A percentile compares a stretch with the other conserved stretches of the same genome.
phyloP scores from a whole-genome alignment of 2,888 invertebrate species.

The Rotaria magnacalcarata region DNA sequence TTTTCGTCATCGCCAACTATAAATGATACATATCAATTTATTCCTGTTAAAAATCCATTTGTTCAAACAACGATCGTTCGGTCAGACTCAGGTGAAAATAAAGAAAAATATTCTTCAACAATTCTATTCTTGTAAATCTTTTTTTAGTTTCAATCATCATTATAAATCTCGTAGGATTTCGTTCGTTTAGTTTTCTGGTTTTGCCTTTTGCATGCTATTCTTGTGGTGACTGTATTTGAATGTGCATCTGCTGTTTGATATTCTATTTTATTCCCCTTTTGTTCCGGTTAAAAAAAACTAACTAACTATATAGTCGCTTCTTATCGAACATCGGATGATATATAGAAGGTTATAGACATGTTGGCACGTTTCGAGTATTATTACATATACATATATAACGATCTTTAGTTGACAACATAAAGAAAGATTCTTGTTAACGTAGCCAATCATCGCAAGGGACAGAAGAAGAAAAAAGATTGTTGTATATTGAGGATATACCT shows the following conservation, averaged over 20 bases:
- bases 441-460: neutral
- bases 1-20: neutral
- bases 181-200: too few relatives aligned
- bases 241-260: neutral
- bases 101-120: too few relatives aligned
- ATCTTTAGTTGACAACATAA: constrained; percentile 3
- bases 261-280: neutral
- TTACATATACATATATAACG: neutral
- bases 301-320: neutral
- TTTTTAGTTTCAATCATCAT: constrained; percentile 16
- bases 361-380: constrained; percentile 4
- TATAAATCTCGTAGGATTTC: neutral
- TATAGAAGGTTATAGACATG: neutral
- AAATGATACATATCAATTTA: neutral
- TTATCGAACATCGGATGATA: neutral
- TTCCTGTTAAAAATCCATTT: neutral
- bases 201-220: neutral
- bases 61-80: constrained; percentile 16
- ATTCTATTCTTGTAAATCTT: neutral
- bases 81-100: constrained; percentile 17
- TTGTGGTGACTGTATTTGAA: neutral
- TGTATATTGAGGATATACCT: neutral
- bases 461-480: neutral
- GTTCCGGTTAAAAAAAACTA: neutral
- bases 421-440: constrained; percentile 18